Evolutionary conservation across 2,113 vertebrate species (phyloP).

Genomic region (Tenebrosternarchus preto): DNA sequence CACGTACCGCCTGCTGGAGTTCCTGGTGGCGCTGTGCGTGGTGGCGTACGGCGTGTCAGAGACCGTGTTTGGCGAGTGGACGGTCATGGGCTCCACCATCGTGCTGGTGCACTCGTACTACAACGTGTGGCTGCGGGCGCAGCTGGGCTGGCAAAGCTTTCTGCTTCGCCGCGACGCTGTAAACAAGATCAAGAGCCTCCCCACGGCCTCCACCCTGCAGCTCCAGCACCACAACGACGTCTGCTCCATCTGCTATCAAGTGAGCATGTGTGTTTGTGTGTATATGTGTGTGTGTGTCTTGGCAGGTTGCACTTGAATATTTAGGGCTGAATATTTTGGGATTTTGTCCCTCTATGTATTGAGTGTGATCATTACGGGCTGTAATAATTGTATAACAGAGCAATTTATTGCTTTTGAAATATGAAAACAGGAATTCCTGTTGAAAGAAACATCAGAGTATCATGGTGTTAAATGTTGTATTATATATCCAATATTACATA

Average conservation of each 20-base stretch:
- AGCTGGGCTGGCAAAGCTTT: conserved; percentile 98
- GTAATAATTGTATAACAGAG: no score
- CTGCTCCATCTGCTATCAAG: conserved; percentile 99
- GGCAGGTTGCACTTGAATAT: not conserved
- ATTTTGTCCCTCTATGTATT: no score
- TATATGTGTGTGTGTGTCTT: not conserved
- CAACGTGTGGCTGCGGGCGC: conserved; percentile 94
- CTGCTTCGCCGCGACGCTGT: conserved; percentile 93
- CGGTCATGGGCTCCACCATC: conserved; percentile 97
- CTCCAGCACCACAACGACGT: conserved; percentile 94
- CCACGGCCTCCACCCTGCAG: conserved; percentile 84
- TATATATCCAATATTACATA: no score
- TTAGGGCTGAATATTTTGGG: no score
- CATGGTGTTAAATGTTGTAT: no score
- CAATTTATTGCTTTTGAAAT: no score
- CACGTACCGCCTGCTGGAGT: conserved; percentile 93
- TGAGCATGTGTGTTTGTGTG: conserved; percentile 54
- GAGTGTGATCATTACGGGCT: no score
- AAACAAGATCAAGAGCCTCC: conserved; percentile 96
- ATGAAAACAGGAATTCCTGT: no score
- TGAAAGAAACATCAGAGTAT: no score
- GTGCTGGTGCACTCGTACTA: conserved; percentile 98
- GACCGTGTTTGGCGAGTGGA: conserved; percentile 96
- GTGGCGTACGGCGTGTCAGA: conserved; percentile 95
- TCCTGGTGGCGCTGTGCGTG: conserved; percentile 92